Evolutionary conservation across 2,113 vertebrate genomes (phyloP), one percentile per base, ranked within the genome.

Genomic region (Cyrtonyx montezumae): DNA sequence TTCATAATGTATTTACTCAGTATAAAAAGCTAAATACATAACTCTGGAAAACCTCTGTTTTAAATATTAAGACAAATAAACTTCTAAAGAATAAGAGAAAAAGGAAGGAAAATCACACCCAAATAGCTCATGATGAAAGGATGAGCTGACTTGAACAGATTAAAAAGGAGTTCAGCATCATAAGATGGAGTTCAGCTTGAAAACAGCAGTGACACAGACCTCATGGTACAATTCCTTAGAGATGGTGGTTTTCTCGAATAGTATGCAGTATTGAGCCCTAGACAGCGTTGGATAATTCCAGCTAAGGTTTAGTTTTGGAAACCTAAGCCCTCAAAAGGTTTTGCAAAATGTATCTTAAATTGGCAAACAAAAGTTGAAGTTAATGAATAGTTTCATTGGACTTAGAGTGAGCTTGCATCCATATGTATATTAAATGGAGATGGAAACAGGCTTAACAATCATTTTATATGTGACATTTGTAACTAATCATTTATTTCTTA

Each of bases 251-350:
- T 37, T 62, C 45, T 28, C 53, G 43, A 25, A 15, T 84, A 19
- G 28, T 20, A 30, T 0, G 0, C 86, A 25, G 6, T 9, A 37
- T 5, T 13, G 51, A 76, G 34, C 5, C 37, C 68, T 13, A 36
- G 20, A 9, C 9, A 71, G 15, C 1, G 8, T 25, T 34, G 4
- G 0, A 16, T 8, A 79, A 69, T 13, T 61, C 34, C 8, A 56
- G 4, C 22, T 30, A 36, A 61, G 4, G 20, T 21, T 75, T 45
- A 22, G 7, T 51, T 88, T 40, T 65, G 4, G 5, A 26, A 23
- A 5, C 7, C 13, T n/a, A 12, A 9, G 7, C 3, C 13, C 9
- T 13, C 1, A 2, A 2, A 68, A 81, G 14, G 1, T 17, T 63
- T 66, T 37, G 13, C 28, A 40, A 53, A 28, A 3, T 19, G 13